Conservation (phyloP, 2,113 vertebrate genomes). For the Anoplopoma fimbria region DNA sequence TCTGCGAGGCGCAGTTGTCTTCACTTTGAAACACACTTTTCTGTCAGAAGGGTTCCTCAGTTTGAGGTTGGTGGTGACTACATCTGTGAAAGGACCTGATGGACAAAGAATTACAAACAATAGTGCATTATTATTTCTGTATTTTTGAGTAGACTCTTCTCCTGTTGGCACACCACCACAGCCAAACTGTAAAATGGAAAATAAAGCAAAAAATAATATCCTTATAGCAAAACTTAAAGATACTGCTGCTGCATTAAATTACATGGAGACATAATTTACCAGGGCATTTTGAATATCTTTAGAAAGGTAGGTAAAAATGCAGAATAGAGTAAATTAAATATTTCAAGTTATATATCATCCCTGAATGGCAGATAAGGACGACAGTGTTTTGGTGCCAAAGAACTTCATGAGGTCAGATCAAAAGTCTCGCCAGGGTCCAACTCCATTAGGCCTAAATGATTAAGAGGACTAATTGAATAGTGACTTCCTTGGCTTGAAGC, state of each 20-base stretch:
- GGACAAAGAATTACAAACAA: neutral
- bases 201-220: neutral
- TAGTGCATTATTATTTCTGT: neutral
- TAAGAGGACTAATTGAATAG: conserved; percentile 42
- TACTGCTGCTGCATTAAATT: neutral
- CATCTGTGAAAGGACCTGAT: conserved; percentile 98
- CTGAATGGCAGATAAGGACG: neutral
- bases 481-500: neutral
- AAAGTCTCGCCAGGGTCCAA: conserved; percentile 29
- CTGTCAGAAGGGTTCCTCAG: conserved; percentile 96
- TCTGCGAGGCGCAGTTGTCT: conserved; percentile 97
- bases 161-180: neutral
- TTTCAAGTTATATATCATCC: neutral
- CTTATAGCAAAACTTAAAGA: neutral
- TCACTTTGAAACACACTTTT: conserved; percentile 99
- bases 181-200: neutral
- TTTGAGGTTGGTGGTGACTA: conserved; percentile 97
- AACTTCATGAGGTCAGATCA: conserved; percentile 34
- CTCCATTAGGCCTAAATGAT: conserved; percentile 36
- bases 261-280: neutral
- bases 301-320: neutral
- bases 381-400: neutral
- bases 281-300: neutral
- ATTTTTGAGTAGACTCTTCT: neutral
- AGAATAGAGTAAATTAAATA: conserved; percentile 1